These are phyloP conservation scores for Peromyscus polionotus DNA, from an alignment of 2,113 vertebrate species.

Conservation along the genomic window DNA sequence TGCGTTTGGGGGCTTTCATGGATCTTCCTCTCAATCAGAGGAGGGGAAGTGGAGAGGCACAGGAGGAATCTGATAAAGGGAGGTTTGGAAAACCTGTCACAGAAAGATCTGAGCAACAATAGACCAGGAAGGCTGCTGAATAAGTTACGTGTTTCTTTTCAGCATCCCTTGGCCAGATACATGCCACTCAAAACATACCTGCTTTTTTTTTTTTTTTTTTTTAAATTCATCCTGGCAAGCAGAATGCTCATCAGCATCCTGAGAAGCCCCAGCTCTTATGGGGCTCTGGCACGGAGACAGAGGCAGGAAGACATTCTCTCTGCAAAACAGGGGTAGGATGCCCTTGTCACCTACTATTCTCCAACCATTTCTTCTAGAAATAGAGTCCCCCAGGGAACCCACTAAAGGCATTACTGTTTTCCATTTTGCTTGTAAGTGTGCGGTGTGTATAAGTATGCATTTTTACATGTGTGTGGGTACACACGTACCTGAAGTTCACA, in stretches of 20 bases:
- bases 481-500: neutral
- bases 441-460: neutral
- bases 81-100: slow-evolving; percentile 26
- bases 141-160: neutral
- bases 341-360: neutral
- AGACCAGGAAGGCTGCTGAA: neutral
- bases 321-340: rapidly evolving
- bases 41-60: neutral
- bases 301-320: neutral
- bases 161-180: neutral
- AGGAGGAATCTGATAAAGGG: neutral
- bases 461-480: neutral
- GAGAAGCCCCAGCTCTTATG: rapidly evolving
- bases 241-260: neutral
- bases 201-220: neutral
- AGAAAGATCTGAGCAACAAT: neutral
- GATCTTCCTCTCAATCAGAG: neutral
- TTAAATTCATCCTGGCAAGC: rapidly evolving
- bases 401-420: neutral
- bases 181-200: neutral
- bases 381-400: neutral
- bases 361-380: neutral
- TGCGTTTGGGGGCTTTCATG: neutral
- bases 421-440: neutral
- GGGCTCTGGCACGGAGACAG: neutral